Evolutionary conservation across 2,888 invertebrate species (phyloP).

Genomic region (Harpalus rufipes): DNA sequence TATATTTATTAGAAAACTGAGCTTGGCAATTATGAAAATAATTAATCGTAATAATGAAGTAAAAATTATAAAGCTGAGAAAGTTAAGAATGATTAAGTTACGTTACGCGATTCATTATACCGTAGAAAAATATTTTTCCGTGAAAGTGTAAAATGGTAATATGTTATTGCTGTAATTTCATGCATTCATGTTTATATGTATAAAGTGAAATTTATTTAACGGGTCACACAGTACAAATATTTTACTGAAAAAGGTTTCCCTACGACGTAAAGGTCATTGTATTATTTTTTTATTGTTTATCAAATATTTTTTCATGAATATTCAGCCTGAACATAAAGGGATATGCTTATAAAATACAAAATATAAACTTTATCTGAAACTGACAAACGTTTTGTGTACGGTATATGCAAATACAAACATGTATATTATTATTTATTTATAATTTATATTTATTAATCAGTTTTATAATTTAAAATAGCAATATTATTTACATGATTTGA

Average conservation of each 20-base stretch:
- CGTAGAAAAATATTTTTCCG: conserved; percentile 46
- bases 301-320: conserved; percentile 17
- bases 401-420: no score
- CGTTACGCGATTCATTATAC: conserved; percentile 41
- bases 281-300: conserved; percentile 15
- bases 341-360: no score
- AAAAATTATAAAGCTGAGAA: conserved; percentile 40
- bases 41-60: conserved; percentile 40
- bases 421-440: no score
- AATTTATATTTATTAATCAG: no score
- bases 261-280: not conserved
- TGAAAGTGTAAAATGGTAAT: conserved; percentile 44
- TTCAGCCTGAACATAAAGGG: not conserved
- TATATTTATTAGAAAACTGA: conserved; percentile 32
- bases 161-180: conserved; percentile 41
- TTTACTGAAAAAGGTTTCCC: conserved; percentile 1
- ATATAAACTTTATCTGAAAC: not conserved
- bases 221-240: not conserved
- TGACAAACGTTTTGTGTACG: no score
- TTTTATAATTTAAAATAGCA: no score
- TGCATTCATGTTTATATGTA: conserved; percentile 45
- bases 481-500: no score
- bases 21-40: conserved; percentile 11
- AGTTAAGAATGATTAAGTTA: conserved; percentile 46
- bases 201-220: conserved; percentile 51